phyloP scores from a whole-genome alignment of 2,797 vertebrate species.

The Enteromius trimaculatus region DNA sequence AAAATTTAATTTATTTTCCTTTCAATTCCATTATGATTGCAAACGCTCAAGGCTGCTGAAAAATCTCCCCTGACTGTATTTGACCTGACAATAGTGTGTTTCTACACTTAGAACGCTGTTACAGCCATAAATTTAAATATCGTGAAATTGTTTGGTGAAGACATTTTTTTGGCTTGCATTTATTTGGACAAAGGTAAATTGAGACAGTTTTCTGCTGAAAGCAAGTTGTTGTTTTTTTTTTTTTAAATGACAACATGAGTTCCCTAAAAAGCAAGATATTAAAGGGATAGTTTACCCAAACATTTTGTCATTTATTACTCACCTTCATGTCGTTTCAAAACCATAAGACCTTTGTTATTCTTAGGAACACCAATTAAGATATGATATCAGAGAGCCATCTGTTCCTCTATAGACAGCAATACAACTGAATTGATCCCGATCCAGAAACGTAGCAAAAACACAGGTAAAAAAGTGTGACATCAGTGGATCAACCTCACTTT shows the following conservation, averaged over 20 bases:
- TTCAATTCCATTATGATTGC: conserved; percentile 16
- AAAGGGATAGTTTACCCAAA: too few species aligned
- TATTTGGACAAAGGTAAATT: not conserved
- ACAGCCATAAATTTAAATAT: not conserved
- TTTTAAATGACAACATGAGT: not conserved
- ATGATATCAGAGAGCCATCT: too few species aligned
- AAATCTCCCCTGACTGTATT: conserved; percentile 9
- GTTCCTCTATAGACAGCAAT: too few species aligned
- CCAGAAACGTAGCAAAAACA: too few species aligned
- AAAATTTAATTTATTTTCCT: conserved; percentile 24
- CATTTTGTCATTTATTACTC: too few species aligned
- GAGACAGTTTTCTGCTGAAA: not conserved
- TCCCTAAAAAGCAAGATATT: not conserved
- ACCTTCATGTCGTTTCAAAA: too few species aligned
- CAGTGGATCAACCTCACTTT: too few species aligned
- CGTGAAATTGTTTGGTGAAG: not conserved
- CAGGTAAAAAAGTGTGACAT: too few species aligned
- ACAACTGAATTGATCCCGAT: too few species aligned
- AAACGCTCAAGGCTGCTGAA: conserved; percentile 14
- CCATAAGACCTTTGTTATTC: too few species aligned
- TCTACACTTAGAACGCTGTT: conserved; percentile 4
- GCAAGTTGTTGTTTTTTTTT: not conserved
- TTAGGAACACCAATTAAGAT: too few species aligned
- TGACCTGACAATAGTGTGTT: conserved; percentile 15
- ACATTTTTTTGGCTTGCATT: not conserved